These are phyloP conservation scores for Peromyscus nudipes DNA, from an alignment of 2,797 vertebrate species.

Conservation along the genomic window DNA sequence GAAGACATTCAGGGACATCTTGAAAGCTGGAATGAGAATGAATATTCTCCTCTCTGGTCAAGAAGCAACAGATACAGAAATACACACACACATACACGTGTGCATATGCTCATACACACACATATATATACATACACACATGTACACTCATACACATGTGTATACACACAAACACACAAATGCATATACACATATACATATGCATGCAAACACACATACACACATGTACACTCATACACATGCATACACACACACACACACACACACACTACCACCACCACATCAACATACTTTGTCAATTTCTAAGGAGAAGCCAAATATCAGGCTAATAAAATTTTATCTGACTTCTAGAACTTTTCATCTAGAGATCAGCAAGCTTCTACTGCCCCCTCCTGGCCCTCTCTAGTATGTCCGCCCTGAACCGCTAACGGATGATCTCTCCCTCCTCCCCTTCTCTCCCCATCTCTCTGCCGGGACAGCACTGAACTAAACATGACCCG, in stretches of 20 bases:
- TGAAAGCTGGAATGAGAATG: neutral
- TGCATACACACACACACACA: neutral
- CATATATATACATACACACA: rapidly evolving
- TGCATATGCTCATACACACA: neutral
- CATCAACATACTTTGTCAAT: neutral
- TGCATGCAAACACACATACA: too few relatives aligned
- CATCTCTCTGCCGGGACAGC: neutral
- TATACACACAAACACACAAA: too few relatives aligned
- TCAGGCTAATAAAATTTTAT: neutral
- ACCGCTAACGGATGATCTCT: neutral
- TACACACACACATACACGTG: too few relatives aligned
- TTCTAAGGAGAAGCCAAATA: neutral
- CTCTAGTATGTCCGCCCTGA: slow-evolving; percentile 4
- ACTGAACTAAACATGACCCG: neutral
- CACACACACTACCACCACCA: neutral
- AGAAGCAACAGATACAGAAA: neutral
- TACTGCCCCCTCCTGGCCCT: slow-evolving; percentile 75
- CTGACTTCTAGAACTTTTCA: neutral
- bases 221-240: neutral
- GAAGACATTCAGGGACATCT: neutral
- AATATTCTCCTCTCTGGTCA: neutral
- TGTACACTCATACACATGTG: too few relatives aligned
- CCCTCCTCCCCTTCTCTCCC: too few relatives aligned
- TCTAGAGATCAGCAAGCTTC: slow-evolving; percentile 56
- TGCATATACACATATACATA: too few relatives aligned